Conservation (phyloP, 2,797 vertebrate genomes). For the Carcharodon carcharias region DNA sequence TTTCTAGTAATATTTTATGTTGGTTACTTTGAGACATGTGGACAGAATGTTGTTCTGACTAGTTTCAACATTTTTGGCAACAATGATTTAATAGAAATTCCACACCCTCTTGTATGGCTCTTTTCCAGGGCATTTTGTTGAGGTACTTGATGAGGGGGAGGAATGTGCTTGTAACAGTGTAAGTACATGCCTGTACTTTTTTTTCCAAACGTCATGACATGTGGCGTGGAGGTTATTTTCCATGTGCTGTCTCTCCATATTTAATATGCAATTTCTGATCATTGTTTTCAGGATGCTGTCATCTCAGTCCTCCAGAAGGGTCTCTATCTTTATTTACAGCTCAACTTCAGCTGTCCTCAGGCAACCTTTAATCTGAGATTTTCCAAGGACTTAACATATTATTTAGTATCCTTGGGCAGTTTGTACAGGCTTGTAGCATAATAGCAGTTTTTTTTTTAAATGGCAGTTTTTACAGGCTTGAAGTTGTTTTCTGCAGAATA, state of each 20-base stretch:
- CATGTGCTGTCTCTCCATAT: not conserved
- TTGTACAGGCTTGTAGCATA: no score
- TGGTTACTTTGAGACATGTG: not conserved
- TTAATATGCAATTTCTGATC: not conserved
- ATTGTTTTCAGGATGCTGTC: not conserved
- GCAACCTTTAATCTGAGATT: not conserved
- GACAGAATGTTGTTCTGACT: not conserved
- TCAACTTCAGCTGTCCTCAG: not conserved
- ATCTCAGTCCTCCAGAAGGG: not conserved
- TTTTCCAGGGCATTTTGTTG: not conserved
- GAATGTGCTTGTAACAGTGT: not conserved
- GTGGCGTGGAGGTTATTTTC: not conserved
- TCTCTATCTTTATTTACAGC: not conserved
- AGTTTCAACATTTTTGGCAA: not conserved
- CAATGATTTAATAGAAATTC: not conserved
- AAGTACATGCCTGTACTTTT: not conserved
- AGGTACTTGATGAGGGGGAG: not conserved
- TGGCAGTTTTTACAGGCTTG: no score
- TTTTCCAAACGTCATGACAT: not conserved
- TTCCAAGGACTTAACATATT: not conserved
- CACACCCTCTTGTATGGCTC: not conserved
- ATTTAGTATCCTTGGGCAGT: no score
- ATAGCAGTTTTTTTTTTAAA: no score
- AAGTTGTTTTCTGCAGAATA: no score
- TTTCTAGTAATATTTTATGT: not conserved